These are phyloP conservation scores for Channallabes apus DNA, from an alignment of 2,797 vertebrate genomes.

Conservation along the genomic window DNA sequence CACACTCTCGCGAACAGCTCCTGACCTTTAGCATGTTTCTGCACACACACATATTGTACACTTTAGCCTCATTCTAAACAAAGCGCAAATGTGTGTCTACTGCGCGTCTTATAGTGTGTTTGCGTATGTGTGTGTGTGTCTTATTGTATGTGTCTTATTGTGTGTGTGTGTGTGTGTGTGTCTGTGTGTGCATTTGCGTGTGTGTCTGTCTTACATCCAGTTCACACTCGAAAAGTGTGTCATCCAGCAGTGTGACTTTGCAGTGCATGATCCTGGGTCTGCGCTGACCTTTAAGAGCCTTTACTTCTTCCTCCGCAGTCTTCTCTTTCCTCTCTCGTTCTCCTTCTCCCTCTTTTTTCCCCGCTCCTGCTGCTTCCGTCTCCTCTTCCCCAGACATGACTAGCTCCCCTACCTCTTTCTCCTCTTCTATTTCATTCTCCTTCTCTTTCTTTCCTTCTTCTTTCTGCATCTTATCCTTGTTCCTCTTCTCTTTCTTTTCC, in stretches of 20 bases:
- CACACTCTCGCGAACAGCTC: constrained; percentile 93
- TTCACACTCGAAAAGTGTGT: constrained; percentile 87
- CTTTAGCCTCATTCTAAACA: not conserved
- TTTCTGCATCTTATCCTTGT: constrained; percentile 64
- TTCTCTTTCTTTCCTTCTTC: constrained; percentile 61
- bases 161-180: not conserved
- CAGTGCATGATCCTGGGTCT: constrained; percentile 87
- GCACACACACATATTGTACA: constrained; percentile 60
- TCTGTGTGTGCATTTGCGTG: not conserved
- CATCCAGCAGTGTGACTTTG: constrained; percentile 89
- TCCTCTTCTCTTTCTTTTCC: constrained; percentile 67
- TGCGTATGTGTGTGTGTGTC: not conserved
- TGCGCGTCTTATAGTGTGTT: constrained; percentile 69
- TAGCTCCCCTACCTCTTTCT: constrained; percentile 71
- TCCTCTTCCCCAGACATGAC: constrained; percentile 71
- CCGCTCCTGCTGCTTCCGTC: constrained; percentile 49
- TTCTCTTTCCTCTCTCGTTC: constrained; percentile 65
- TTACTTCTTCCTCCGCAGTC: constrained; percentile 74
- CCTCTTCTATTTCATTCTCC: constrained; percentile 70
- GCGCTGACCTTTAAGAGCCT: constrained; percentile 75
- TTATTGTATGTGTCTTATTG: constrained; percentile 69
- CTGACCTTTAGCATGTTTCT: constrained; percentile 96
- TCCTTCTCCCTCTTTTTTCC: constrained; percentile 58
- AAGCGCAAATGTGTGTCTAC: not conserved
- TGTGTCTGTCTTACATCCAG: constrained; percentile 81